phyloP scores from a whole-genome alignment of 2,888 invertebrate species.

The Malacosoma neustria region DNA sequence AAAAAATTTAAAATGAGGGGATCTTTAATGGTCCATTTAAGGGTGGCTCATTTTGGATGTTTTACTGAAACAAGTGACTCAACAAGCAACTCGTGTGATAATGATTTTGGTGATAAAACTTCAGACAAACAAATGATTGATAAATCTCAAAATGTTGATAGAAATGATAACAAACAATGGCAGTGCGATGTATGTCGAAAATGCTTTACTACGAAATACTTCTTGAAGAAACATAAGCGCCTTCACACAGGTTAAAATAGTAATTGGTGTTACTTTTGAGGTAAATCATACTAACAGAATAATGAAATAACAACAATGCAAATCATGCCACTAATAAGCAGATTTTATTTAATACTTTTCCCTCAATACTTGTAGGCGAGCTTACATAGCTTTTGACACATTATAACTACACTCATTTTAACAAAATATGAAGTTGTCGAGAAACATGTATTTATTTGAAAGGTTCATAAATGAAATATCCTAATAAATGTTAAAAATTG shows the following conservation, averaged over 20 bases:
- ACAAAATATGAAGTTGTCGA: too few species aligned
- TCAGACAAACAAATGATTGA: slow-evolving; percentile 21
- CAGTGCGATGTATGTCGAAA: slow-evolving; percentile 89
- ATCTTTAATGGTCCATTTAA: slow-evolving; percentile 86
- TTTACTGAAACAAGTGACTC: slow-evolving; percentile 29
- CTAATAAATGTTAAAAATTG: slow-evolving; percentile 4
- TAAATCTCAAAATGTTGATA: slow-evolving; percentile 29
- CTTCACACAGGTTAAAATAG: slow-evolving; percentile 83
- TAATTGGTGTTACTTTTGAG: slow-evolving; percentile 59
- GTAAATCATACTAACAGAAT: slow-evolving; percentile 63
- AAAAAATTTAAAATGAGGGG: slow-evolving; percentile 89
- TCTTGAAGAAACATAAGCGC: slow-evolving; percentile 90
- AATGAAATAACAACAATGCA: slow-evolving; percentile 16
- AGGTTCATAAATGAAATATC: too few species aligned
- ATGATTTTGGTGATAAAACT: slow-evolving; percentile 17
- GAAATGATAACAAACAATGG: slow-evolving; percentile 85
- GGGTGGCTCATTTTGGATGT: slow-evolving; percentile 84
- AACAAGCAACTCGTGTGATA: slow-evolving; percentile 16
- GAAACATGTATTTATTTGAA: too few species aligned
- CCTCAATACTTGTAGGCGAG: too few species aligned
- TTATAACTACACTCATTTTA: not conserved
- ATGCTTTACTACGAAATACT: slow-evolving; percentile 91
- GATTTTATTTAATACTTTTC: too few species aligned
- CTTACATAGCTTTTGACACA: too few species aligned
- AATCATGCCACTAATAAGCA: too few species aligned